phyloP scores from a whole-genome alignment of 1,140 invertebrate genomes.

The Drosophila equinoxialis region DNA sequence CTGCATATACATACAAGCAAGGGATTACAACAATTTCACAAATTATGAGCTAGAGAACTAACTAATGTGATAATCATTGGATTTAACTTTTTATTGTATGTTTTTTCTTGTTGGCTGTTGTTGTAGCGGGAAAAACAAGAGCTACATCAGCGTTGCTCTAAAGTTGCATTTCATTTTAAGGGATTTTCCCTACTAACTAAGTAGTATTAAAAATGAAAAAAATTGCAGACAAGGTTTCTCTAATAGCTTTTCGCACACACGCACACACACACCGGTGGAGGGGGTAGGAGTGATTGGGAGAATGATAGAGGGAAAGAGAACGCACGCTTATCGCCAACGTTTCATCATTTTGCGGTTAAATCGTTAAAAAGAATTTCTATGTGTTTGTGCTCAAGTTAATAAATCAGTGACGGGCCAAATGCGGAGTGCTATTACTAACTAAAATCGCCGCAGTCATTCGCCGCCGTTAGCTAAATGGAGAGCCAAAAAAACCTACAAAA shows the following conservation, averaged over 20 bases:
- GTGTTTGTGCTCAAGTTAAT: constrained; percentile 79
- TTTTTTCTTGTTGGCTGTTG: background rate
- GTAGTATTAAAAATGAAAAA: constrained; percentile 66
- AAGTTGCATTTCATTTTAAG: constrained; percentile 68
- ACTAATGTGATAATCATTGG: constrained; percentile 10
- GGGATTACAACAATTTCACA: background rate
- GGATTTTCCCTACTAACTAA: constrained; percentile 55
- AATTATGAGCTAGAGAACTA: background rate
- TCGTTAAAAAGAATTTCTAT: constrained; percentile 71
- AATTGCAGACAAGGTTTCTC: constrained; percentile 71
- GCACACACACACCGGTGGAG: constrained; percentile 13
- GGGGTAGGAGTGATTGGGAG: constrained; percentile 6
- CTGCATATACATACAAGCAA: background rate
- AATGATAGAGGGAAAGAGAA: constrained; percentile 18
- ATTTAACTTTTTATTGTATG: background rate
- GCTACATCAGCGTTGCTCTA: constrained; percentile 21
- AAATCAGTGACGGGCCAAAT: constrained; percentile 66
- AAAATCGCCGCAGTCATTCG: constrained; percentile 31
- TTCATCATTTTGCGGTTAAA: constrained; percentile 81
- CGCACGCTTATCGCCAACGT: constrained; percentile 69
- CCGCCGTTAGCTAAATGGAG: constrained; percentile 57
- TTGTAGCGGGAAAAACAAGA: background rate
- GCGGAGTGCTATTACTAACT: constrained; percentile 16
- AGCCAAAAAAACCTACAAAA: constrained; percentile 3
- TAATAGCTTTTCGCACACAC: constrained; percentile 71